Base-by-base conservation (phyloP, 1,140 invertebrate species). In the Drosophila mauritiana region DNA sequence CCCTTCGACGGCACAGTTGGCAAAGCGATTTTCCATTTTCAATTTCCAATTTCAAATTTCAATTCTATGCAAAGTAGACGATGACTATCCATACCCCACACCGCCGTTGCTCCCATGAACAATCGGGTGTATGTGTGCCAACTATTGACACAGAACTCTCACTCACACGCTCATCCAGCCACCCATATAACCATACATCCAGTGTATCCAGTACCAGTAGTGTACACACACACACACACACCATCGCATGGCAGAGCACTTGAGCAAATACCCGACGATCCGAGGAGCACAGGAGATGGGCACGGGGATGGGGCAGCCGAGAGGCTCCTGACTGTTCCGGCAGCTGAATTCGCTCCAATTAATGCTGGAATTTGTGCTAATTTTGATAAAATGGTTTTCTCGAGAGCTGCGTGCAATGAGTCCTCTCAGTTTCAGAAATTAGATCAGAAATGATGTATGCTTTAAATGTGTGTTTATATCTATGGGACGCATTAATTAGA, bases 1-100 rank as follows among this genome's bases (percentile, higher is more conserved):
- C 54, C 55, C 15, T 43, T 58, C 43, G 43, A 46, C 48, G 73
- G 63, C 59, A 59, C 68, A 73, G 81, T 80, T 85, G 76, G 81
- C 81, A 80, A 77, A 64, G 73, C 82, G 82, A 84, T 84, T 77
- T 77, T 77, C 78, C 80, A 80, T 81, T 88, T 77, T 77, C 78
- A 80, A 80, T 81, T 88, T 88, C 79, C 82, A 82, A 86, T 86
- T 86, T 84, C 69, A 84, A 82, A 80, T 84, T 80, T 86, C 52
- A 73, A 76, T 83, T 86, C 76, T 73, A 77, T 86, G 83, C 84
- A 86, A 86, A 86, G 84, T 65, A 86, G 79, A 62, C 61, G 42
- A 52, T 61, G 57, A 74, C 57, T 67, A 61, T 62, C 13, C 56
- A 31, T 22, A 39, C 27, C n/a, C 13, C 2, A 10, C 20, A 22